Base-by-base conservation (phyloP, 1,140 invertebrate genomes). In the Pantala flavescens region DNA sequence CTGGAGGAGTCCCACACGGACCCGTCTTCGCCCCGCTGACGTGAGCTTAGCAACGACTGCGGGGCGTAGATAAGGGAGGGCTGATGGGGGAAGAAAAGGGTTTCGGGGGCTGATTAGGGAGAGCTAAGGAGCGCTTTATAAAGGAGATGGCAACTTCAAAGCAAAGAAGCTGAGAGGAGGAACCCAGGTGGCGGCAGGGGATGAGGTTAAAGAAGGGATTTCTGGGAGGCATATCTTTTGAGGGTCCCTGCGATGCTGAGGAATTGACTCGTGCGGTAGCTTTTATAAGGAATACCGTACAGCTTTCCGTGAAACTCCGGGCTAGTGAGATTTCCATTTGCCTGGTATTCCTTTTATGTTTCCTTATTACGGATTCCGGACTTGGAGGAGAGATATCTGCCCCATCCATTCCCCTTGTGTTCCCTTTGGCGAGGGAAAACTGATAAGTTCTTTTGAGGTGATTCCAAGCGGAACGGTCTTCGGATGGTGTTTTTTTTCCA, bases 341-440 rank as follows among this genome's bases (percentile, higher is more conserved):
- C 49, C n/a, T 63, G 49, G 49, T 21, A 63, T 63, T 63, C 49
- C 49, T 63, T 63, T 63, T 63, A 63, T 63, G 49, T 21, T 63
- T 63, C 49, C 49, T 63, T 63, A 63, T 63, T 63, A 63, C 49
- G 49, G 49, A 63, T 63, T 63, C 49, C 49, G 49, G 49, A 63
- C 12, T 14, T 21, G 3, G 28, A 36, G 28, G 28, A 36, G n/a
- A n/a, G 28, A 36, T 36, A 36, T 36, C 28, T 36, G 28, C 49
- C n/a, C 12, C 49, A 3, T 19, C 49, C 49, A 63, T 21, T 63
- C n/a, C 49, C n/a, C 49, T 63, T 63, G n/a, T 63, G n/a, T 63
- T 63, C 49, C 49, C 49, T 16, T 63, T 19, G 3, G n/a, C 14
- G 49, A 63, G 49, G 49, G 49, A 63, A 63, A 21, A 63, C 49